Conservation (phyloP, 35 echinoderm and acorn worm species). For the Anneissia japonica region DNA sequence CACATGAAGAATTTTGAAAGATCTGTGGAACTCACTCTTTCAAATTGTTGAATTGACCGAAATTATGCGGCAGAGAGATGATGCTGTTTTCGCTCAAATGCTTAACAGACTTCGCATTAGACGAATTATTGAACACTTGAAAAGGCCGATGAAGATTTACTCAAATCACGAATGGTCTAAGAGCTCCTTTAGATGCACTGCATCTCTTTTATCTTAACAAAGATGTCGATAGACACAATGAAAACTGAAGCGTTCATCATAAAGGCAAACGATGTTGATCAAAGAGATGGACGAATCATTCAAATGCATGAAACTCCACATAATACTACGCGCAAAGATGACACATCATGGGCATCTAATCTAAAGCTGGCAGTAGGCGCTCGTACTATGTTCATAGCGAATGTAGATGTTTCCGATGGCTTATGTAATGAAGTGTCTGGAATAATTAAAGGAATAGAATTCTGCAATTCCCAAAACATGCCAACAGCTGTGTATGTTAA, state of each 20-base stretch:
- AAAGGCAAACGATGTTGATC: neutral
- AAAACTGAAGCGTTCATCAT: conserved; percentile 1
- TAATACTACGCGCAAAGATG: neutral
- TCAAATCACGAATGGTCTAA: too few species aligned
- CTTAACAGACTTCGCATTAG: neutral
- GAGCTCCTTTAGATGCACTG: neutral
- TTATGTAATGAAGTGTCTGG: conserved; percentile 51
- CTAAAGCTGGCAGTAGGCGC: conserved; percentile 23
- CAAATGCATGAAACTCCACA: neutral
- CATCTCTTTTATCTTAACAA: conserved; percentile 9
- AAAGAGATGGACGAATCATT: neutral
- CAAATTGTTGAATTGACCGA: neutral
- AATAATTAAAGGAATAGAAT: conserved; percentile 20
- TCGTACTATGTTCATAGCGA: conserved; percentile 50
- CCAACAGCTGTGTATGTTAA: too few species aligned
- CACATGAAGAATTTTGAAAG: neutral
- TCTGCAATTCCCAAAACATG: neutral
- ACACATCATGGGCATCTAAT: neutral
- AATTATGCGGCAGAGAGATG: conserved; percentile 20
- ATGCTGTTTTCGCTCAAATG: neutral
- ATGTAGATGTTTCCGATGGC: conserved; percentile 44
- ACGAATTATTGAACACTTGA: too few species aligned
- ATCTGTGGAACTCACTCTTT: neutral
- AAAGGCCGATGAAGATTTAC: too few species aligned
- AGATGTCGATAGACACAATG: neutral